Percentiles rank a stretch among this genome's conserved stretches.
phyloP scores from a whole-genome alignment of 30 jellyfish, hydroid and myxozoan species.

The Aurelia sp. region DNA sequence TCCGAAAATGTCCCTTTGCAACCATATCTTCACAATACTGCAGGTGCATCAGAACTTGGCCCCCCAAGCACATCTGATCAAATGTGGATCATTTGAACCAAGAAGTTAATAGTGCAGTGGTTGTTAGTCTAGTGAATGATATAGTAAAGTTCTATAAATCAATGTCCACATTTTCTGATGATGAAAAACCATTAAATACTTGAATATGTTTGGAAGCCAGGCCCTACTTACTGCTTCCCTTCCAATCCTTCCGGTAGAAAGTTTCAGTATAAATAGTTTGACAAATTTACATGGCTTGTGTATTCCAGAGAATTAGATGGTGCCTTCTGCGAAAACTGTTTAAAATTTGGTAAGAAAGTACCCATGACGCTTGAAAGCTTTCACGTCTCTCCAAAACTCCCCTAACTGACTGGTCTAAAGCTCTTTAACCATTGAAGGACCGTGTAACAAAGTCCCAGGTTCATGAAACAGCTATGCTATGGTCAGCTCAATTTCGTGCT shows the following conservation, averaged over 20 bases:
- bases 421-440: slow-evolving; percentile 22
- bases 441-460: slow-evolving; percentile 25
- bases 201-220: too few relatives aligned
- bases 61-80: slow-evolving; percentile 30
- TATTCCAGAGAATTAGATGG: slow-evolving; percentile 63
- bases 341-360: slow-evolving; percentile 42
- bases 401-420: too few relatives aligned
- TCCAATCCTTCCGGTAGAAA: too few relatives aligned
- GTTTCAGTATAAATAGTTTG: too few relatives aligned
- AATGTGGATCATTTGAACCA: too few relatives aligned
- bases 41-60: slow-evolving; percentile 18
- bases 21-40: not conserved
- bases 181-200: too few relatives aligned
- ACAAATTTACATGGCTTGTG: slow-evolving; percentile 62
- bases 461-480: slow-evolving; percentile 32
- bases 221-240: too few relatives aligned
- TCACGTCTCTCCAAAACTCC: slow-evolving; percentile 40
- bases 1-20: not conserved
- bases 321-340: slow-evolving; percentile 75
- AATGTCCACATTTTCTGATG: too few relatives aligned
- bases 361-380: slow-evolving; percentile 17
- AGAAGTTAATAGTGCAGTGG: too few relatives aligned
- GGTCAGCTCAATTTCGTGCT: slow-evolving; percentile 11
- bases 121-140: too few relatives aligned
- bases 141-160: too few relatives aligned